These are phyloP conservation scores for Caenorhabditis uteleia DNA, from an alignment of 2,888 invertebrate species.

Conservation along the genomic window DNA sequence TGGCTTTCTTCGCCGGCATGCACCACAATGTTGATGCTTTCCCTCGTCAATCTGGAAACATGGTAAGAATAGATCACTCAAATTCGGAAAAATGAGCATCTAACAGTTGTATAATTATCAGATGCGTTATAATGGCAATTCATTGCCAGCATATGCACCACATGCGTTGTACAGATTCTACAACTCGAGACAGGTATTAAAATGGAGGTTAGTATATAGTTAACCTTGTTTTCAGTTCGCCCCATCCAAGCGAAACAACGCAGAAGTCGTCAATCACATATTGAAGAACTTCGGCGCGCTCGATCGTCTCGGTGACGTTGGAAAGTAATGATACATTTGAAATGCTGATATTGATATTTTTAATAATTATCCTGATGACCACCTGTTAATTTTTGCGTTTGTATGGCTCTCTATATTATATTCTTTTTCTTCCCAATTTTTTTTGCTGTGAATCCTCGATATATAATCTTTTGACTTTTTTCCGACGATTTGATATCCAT, in stretches of 20 bases:
- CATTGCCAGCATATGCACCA: conserved; percentile 39
- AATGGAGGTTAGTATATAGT: neutral
- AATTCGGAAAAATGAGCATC: too few relatives aligned
- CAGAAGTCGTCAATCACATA: conserved; percentile 67
- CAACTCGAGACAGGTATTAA: conserved; percentile 36
- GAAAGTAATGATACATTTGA: too few relatives aligned
- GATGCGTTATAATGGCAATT: conserved; percentile 36
- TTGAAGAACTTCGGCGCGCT: conserved; percentile 65
- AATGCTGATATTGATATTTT: too few relatives aligned
- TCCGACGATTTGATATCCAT: too few relatives aligned
- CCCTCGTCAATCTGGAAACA: conserved; percentile 7
- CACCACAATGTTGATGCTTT: neutral
- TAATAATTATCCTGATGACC: too few relatives aligned
- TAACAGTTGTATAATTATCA: conserved; percentile 2
- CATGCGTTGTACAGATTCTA: conserved; percentile 38
- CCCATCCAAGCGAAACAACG: conserved; percentile 51
- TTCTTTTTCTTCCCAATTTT: too few relatives aligned
- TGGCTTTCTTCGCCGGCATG: too few relatives aligned
- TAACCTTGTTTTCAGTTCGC: conserved; percentile 19
- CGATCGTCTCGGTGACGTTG: conserved; percentile 66
- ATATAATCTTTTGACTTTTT: too few relatives aligned
- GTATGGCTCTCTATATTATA: too few relatives aligned
- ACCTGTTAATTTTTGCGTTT: too few relatives aligned
- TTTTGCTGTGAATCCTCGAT: too few relatives aligned
- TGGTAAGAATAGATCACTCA: conserved; percentile 6